phyloP scores from a whole-genome alignment of 2,797 vertebrate species.

The Craterocephalus amniculus region DNA sequence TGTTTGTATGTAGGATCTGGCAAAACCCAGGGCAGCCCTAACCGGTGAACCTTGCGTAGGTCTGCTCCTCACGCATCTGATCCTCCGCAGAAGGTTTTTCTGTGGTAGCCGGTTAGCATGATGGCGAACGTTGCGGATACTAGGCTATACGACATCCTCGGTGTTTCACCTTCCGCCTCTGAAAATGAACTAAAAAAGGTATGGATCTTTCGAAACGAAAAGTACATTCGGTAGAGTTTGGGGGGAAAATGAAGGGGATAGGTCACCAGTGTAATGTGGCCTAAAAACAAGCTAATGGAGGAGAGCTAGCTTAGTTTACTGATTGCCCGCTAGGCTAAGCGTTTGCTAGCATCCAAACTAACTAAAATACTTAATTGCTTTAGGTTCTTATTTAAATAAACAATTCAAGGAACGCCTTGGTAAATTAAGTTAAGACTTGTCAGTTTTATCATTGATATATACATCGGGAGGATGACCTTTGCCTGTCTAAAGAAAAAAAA shows the following conservation, averaged over 20 bases:
- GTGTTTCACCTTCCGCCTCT: constrained; percentile 91
- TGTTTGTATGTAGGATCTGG: constrained; percentile 47
- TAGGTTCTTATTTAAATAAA: neutral
- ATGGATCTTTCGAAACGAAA: neutral
- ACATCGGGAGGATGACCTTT: fast-evolving
- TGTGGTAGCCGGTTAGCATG: constrained; percentile 75
- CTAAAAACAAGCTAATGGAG: constrained; percentile 56
- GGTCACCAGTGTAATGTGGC: constrained; percentile 50
- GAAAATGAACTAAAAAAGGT: constrained; percentile 98
- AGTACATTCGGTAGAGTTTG: fast-evolving
- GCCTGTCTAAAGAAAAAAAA: neutral
- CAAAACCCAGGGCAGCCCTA: constrained; percentile 48
- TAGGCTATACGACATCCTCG: constrained; percentile 95
- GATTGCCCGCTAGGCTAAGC: constrained; percentile 29
- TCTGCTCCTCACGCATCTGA: constrained; percentile 57
- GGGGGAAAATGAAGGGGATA: neutral
- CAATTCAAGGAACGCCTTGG: neutral
- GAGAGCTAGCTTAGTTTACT: constrained; percentile 52
- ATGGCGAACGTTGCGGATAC: constrained; percentile 96
- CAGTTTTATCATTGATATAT: fast-evolving
- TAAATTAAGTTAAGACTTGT: fast-evolving
- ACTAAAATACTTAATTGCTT: neutral
- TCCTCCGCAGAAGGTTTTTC: constrained; percentile 68
- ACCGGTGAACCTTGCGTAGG: constrained; percentile 27
- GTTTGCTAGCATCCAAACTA: constrained; percentile 35